Percentiles rank a stretch among this genome's conserved stretches.
Evolutionary conservation across 2,888 invertebrate genomes (phyloP).

Genomic region (Caenorhabditis doughertyi): DNA sequence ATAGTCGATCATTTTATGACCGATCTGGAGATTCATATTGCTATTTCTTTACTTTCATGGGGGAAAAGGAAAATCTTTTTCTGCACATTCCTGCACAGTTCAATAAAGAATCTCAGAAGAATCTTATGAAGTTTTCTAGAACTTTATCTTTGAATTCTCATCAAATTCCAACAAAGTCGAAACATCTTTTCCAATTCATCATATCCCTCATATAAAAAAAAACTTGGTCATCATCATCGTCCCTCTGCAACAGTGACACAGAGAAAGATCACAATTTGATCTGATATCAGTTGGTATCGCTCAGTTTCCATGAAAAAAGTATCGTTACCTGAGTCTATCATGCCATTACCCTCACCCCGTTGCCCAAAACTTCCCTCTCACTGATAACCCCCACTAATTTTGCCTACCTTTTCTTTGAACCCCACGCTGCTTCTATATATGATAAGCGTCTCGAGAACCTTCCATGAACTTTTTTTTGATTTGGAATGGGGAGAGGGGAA

Average conservation of each 20-base stretch:
- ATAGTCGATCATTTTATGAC: background rate
- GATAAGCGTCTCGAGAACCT: slow-evolving; percentile 10
- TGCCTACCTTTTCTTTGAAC: slow-evolving; percentile 24
- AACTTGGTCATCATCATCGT: slow-evolving; percentile 26
- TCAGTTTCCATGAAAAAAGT: slow-evolving; percentile 50
- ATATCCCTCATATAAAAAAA: slow-evolving; percentile 17
- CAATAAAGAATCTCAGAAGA: no score
- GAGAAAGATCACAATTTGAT: slow-evolving; percentile 57
- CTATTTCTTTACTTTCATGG: no score
- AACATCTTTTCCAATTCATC: background rate
- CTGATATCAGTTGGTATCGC: slow-evolving; percentile 50
- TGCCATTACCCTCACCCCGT: slow-evolving; percentile 38
- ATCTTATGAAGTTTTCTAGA: no score
- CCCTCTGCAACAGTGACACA: slow-evolving; percentile 23
- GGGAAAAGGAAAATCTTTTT: no score
- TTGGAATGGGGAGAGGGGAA: background rate
- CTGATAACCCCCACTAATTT: slow-evolving; percentile 30
- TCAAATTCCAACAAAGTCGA: background rate
- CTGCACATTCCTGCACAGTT: no score
- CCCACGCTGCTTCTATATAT: background rate
- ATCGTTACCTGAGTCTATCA: slow-evolving; percentile 41
- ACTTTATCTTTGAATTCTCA: background rate
- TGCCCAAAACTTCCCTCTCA: background rate
- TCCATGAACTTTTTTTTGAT: slow-evolving; percentile 20
- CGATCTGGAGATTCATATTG: no score